Evolutionary conservation across 2,113 vertebrate species (phyloP).

Genomic region (Seriola rivoliana): DNA sequence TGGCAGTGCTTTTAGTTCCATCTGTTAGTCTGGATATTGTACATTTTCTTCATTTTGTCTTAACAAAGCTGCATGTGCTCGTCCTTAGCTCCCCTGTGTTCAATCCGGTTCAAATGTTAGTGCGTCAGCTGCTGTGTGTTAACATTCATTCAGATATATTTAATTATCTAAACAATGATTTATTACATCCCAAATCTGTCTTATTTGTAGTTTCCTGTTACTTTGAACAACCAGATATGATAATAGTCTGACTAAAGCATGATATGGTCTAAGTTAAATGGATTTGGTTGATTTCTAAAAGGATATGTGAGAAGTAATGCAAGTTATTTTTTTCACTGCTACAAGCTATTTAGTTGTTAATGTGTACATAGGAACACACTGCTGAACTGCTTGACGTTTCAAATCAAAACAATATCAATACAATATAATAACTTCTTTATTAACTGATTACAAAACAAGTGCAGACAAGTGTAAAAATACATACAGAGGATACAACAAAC

Average conservation of each 20-base stretch:
- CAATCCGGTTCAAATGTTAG: neutral
- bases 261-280: neutral
- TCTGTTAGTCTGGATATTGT: slow-evolving; percentile 24
- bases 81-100: slow-evolving; percentile 8
- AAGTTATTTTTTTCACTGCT: neutral
- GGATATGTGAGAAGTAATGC: too few relatives aligned
- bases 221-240: neutral
- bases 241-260: neutral
- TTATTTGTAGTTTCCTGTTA: neutral
- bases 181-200: neutral
- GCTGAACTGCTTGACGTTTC: neutral
- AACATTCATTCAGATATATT: neutral
- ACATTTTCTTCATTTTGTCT: neutral
- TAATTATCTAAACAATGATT: neutral
- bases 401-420: neutral
- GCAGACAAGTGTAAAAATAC: too few relatives aligned
- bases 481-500: too few relatives aligned
- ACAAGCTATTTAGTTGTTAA: neutral
- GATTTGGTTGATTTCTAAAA: neutral
- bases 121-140: neutral
- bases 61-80: slow-evolving; percentile 1
- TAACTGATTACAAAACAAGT: too few relatives aligned
- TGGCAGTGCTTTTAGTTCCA: neutral
- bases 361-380: neutral
- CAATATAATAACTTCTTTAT: too few relatives aligned